Evolutionary conservation across 2,113 vertebrate species (phyloP), one percentile per base, ranked within the genome.

Genomic region (Poeciliopsis prolifica): DNA sequence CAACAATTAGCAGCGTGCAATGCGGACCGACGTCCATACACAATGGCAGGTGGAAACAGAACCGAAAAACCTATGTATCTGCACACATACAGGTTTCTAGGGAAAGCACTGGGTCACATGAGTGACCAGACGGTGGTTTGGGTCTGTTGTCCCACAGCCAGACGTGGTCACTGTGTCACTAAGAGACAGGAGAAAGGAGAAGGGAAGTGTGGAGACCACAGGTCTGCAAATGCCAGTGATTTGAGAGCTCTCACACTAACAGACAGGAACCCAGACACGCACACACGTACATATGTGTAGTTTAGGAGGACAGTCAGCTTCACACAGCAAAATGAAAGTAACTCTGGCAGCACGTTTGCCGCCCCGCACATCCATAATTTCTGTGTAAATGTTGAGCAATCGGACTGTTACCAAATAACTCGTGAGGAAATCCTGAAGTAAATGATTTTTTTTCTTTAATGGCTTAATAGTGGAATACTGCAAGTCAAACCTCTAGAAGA

Each of bases 41-140:
- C 89, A 83, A 51, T 65, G 28, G 61, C 81, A 81, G 75, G 68
- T n/a, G 75, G 77, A 70, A 75, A 70, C 74, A 76, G 74, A 62
- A 76, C 66, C 72, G 72, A 83, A 77, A 75, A 48, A 24, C 44
- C 64, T 60, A 17, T 51, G 48, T 68, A 7, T 30, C 33, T 71
- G 33, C 44, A 58, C 13, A 62, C 70, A 40, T 31, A 78, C 79
- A 73, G 65, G 74, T 77, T 78, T 79, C 31, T 14, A 73, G 54
- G 70, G 72, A 82, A 83, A 83, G 79, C 58, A 61, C 10, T 44
- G 70, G 86, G 81, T 93, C 92, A 93, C 86, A 88, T 93, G 92
- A 92, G 75, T 81, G 86, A 84, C 89, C 92, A 93, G 93, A 93
- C 92, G 31, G 92, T 87, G 89, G 92, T 92, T 93, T 90, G 78